Evolutionary conservation across 2,888 invertebrate genomes (phyloP), one percentile per base, ranked within the genome.

Genomic region (Apantesis nais): DNA sequence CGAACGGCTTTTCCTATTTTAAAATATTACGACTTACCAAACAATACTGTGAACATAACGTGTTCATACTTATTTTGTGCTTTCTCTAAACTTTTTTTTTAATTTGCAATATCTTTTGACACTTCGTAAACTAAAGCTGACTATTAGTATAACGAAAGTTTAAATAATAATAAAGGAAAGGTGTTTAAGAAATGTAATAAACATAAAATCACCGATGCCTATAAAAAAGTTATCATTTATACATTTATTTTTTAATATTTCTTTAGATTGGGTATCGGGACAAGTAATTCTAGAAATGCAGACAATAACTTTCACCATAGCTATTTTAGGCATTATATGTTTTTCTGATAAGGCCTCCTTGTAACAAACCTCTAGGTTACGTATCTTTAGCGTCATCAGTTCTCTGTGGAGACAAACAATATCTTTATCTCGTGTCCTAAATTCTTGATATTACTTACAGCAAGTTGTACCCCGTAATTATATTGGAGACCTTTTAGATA

Each of bases 401-500:
- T 72, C 58, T 60, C 65, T 58, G 58, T 41, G 37, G 12, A 61
- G 63, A 60, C 62, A 67, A 67, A 74, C 66, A 72, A 67, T 66
- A 72, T 62, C 62, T 66, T 78, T 73, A 78, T 74, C 70, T 79
- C 66, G 62, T 60, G 71, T 76, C 68, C 74, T 68, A 68, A 80
- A 78, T 74, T 74, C 69, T 72, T 68, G 76, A 68, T 72, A 68
- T 69, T 74, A 74, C 75, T 74, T 65, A 75, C 71, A 78, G 80
- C 76, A 74, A 79, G 79, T 83, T 78, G 80, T 74, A 75, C 71
- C 71, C 72, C 79, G 68, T 63, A 69, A 73, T 73, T 71, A 72
- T 81, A 83, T 83, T 84, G 80, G 81, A 84, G 83, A 85, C 76
- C 81, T 78, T 79, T 82, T 79, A 77, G 83, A 84, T 84, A 83